Conservation (phyloP, 2,797 vertebrate species). For the Morelia viridis region DNA sequence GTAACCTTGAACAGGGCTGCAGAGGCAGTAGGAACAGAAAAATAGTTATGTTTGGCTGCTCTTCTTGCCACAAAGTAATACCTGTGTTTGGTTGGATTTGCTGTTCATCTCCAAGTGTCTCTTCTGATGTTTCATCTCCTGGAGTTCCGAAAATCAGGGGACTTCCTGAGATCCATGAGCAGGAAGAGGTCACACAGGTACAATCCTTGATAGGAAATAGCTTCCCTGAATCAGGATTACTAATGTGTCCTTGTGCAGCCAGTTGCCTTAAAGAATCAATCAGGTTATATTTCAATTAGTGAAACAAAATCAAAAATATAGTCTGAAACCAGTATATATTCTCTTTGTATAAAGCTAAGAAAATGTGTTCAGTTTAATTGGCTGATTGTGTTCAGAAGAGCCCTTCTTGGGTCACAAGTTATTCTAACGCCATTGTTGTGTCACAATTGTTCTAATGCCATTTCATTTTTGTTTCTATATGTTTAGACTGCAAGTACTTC, state of each 20-base stretch:
- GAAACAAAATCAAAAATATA: neutral
- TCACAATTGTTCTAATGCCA: neutral
- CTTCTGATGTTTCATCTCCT: neutral
- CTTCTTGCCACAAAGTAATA: neutral
- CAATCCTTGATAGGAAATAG: neutral
- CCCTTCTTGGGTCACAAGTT: neutral
- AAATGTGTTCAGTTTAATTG: neutral
- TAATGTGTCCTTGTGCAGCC: neutral
- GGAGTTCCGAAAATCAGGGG: neutral
- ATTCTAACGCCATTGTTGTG: neutral
- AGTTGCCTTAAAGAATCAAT: neutral
- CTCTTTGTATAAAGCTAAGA: neutral
- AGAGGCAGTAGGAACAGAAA: neutral
- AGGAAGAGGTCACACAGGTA: too few species aligned
- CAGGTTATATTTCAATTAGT: neutral
- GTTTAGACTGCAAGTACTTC: slow-evolving; percentile 75
- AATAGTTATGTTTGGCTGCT: neutral
- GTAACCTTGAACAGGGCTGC: neutral
- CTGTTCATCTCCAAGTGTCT: neutral
- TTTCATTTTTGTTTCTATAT: neutral
- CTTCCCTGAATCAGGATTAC: neutral
- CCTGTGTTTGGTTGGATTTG: neutral
- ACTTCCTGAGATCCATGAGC: too few species aligned
- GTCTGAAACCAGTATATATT: neutral
- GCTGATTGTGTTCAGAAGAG: neutral